Conservation (phyloP, 1,140 invertebrate species). For the Orchestia grillus region DNA sequence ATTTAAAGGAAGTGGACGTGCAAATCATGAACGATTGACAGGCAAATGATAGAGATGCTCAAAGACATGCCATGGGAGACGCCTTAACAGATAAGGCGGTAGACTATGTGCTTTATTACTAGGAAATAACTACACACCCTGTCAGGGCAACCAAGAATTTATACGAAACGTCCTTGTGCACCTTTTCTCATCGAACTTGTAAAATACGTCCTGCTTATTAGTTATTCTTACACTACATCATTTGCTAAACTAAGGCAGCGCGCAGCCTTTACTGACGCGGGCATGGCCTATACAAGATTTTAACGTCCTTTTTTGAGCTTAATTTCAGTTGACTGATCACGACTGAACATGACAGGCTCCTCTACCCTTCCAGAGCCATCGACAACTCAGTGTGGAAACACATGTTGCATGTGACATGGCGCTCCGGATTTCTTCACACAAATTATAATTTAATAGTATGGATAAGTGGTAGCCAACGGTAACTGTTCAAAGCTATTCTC, state of each 20-base stretch:
- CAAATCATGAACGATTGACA: constrained; percentile 8
- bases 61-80: not conserved
- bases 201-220: not conserved
- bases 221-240: not conserved
- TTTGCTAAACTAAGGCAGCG: not conserved
- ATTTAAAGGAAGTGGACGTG: not conserved
- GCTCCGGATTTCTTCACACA: not conserved
- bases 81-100: constrained; percentile 6
- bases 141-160: not conserved
- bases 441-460: not conserved
- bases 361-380: not conserved
- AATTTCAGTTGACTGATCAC: not conserved
- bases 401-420: not conserved
- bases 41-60: not conserved
- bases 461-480: not conserved
- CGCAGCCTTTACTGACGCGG: not conserved
- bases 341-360: not conserved
- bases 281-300: not conserved
- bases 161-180: not conserved
- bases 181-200: not conserved
- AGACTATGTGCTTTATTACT: not conserved
- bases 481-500: not conserved
- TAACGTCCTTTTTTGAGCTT: not conserved
- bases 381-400: not conserved
- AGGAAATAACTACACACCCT: not conserved